A percentile compares a stretch with the other conserved stretches of the same genome.
Evolutionary conservation across 2,888 invertebrate species (phyloP).

Genomic region (Eilema caniola): DNA sequence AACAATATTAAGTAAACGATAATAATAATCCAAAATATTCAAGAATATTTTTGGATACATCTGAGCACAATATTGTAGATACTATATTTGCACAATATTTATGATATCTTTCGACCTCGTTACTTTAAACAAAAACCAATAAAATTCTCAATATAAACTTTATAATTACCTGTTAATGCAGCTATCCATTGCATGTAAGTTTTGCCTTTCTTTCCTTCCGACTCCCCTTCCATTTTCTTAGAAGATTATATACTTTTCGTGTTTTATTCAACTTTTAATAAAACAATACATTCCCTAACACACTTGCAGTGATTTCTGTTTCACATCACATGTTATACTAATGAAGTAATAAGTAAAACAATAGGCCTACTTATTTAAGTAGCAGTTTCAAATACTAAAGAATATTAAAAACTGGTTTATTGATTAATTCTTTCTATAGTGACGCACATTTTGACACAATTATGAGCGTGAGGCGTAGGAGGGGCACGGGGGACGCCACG

Average conservation of each 20-base stretch:
- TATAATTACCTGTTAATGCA: constrained; percentile 14
- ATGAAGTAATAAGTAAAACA: not conserved
- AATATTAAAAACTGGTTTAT: not conserved
- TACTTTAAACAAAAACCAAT: not conserved
- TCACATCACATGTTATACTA: not conserved
- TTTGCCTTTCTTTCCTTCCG: constrained; percentile 11
- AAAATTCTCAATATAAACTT: not conserved
- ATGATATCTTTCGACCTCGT: not conserved
- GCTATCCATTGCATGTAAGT: constrained; percentile 18
- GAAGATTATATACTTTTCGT: not conserved
- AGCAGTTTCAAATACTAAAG: not conserved
- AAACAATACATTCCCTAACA: constrained; percentile 1
- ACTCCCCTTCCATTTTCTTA: not conserved
- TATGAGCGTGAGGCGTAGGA: not conserved
- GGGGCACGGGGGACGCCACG: not conserved
- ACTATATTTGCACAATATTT: not conserved
- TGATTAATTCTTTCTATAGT: not conserved
- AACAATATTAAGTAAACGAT: not conserved
- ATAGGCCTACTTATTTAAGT: not conserved
- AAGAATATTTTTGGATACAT: not conserved
- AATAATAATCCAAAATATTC: not conserved
- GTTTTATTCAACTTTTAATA: not conserved
- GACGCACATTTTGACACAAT: not conserved
- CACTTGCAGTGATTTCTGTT: not conserved
- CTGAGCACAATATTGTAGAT: not conserved